Conservation (phyloP, 2,888 invertebrate species). For the Eledone cirrhosa region DNA sequence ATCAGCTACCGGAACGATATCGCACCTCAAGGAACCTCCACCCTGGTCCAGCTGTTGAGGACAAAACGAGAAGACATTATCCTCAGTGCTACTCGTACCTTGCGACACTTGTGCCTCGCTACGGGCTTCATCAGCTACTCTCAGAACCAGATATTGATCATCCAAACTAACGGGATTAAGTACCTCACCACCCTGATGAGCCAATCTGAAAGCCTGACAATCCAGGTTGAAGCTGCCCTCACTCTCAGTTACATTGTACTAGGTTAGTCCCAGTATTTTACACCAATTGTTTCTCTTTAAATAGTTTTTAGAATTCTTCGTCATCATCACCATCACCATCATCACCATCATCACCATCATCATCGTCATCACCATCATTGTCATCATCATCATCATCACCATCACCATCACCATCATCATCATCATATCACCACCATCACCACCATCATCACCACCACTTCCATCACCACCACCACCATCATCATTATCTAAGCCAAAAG, state of each 20-base stretch:
- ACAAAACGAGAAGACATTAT: constrained; percentile 63
- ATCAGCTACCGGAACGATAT: constrained; percentile 58
- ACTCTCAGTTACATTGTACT: constrained; percentile 61
- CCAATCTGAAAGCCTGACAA: constrained; percentile 58
- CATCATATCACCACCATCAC: too few species aligned
- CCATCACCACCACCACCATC: too few species aligned
- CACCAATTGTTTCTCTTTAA: too few species aligned
- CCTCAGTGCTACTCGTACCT: constrained; percentile 60
- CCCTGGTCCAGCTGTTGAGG: constrained; percentile 58
- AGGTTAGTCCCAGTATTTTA: constrained; percentile 45
- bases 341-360: too few species aligned
- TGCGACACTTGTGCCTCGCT: constrained; percentile 62
- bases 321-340: too few species aligned
- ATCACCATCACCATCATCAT: too few species aligned
- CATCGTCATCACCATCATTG: too few species aligned
- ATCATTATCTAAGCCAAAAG: too few species aligned
- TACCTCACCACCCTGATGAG: constrained; percentile 63
- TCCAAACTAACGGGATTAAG: constrained; percentile 59
- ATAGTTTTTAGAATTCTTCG: too few species aligned
- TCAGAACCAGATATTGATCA: constrained; percentile 59
- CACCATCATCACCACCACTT: too few species aligned
- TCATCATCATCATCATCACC: too few species aligned
- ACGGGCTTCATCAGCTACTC: constrained; percentile 62
- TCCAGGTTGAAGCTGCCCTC: constrained; percentile 64
- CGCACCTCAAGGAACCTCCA: constrained; percentile 60